A percentile compares a stretch with the other conserved stretches of the same genome.
Conservation (phyloP, 2,113 vertebrate genomes). For the Amazona vittata region DNA sequence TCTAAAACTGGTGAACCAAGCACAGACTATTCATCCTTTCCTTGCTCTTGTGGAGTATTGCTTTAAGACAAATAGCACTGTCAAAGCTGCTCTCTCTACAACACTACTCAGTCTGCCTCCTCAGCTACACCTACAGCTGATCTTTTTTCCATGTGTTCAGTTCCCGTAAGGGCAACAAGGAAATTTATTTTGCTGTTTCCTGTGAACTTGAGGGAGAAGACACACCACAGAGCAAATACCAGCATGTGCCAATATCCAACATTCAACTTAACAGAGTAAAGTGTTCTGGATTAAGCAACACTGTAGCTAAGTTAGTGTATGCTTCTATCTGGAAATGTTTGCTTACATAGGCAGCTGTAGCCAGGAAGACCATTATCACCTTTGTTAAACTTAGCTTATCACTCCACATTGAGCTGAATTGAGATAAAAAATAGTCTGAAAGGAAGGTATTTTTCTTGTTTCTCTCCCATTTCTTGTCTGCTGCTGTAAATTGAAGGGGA, state of each 20-base stretch:
- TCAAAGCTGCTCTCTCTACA: not conserved
- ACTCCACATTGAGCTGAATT: not conserved
- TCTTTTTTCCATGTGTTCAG: not conserved
- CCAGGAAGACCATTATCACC: not conserved
- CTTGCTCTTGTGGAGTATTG: not conserved
- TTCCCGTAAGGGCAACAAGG: not conserved
- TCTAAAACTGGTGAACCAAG: not conserved
- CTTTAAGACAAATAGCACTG: not conserved
- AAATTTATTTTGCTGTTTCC: not conserved
- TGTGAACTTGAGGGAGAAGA: not conserved
- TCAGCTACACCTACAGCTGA: not conserved
- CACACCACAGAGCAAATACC: not conserved
- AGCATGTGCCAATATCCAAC: not conserved
- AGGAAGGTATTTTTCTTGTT: not conserved
- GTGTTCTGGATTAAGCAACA: not conserved
- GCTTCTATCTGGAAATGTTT: not conserved
- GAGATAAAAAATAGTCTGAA: not conserved
- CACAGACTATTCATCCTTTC: not conserved
- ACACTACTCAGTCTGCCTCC: not conserved
- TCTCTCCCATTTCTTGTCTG: not conserved
- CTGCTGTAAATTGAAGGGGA: not conserved
- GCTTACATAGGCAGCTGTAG: not conserved
- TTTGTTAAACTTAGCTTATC: not conserved
- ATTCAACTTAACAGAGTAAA: not conserved
- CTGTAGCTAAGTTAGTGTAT: not conserved